Percentiles rank a stretch among this genome's conserved stretches.
These are phyloP conservation scores for Myrmecophaga tridactyla DNA, from an alignment of 2,113 vertebrate species.

Conservation along the genomic window DNA sequence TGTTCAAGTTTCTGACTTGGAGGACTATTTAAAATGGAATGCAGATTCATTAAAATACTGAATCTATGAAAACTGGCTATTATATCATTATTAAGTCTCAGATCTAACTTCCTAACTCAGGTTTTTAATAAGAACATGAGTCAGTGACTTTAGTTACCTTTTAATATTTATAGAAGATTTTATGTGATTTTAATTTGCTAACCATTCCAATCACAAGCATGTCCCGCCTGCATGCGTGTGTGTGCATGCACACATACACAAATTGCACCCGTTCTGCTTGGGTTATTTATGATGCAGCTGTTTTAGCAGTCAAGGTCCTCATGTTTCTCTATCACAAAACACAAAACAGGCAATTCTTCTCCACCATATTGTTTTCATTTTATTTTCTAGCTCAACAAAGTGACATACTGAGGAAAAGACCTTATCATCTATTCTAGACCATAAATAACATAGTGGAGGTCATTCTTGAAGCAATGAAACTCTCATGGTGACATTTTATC, in stretches of 20 bases:
- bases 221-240: constrained; percentile 55
- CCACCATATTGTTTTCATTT: constrained; percentile 42
- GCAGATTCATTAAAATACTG: not conserved
- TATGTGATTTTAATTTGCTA: too few species aligned
- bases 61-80: not conserved
- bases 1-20: not conserved
- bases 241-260: not conserved
- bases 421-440: not conserved
- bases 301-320: constrained; percentile 74
- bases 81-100: constrained; percentile 48
- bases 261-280: constrained; percentile 49
- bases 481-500: constrained; percentile 19
- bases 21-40: not conserved
- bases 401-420: constrained; percentile 27
- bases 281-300: constrained; percentile 83
- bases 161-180: constrained; percentile 62
- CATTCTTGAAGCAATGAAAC: constrained; percentile 61
- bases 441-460: constrained; percentile 57
- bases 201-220: constrained; percentile 65
- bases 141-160: constrained; percentile 45
- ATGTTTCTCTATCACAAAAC: constrained; percentile 58
- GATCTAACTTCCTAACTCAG: constrained; percentile 39
- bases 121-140: constrained; percentile 57
- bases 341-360: constrained; percentile 68
- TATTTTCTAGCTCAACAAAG: constrained; percentile 65